Conservation (phyloP, 2,797 vertebrate species). For the Lindbergichthys nudifrons region DNA sequence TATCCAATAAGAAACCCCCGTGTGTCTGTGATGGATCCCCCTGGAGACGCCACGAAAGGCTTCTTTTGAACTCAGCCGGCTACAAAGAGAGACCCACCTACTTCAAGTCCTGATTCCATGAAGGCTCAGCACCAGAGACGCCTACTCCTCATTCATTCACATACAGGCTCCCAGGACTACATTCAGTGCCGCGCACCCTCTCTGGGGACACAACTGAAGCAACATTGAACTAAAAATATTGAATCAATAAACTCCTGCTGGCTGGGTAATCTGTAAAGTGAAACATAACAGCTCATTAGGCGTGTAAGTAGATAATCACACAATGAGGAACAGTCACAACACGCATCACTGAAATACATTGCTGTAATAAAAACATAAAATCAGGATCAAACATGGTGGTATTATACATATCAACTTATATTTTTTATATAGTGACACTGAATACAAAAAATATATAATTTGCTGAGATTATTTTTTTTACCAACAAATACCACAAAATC, state of each 20-base stretch:
- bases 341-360: slow-evolving; percentile 1
- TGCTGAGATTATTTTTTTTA: neutral
- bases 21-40: slow-evolving; percentile 58
- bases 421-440: neutral
- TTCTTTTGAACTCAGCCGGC: slow-evolving; percentile 83
- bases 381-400: neutral
- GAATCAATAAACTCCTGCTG: neutral
- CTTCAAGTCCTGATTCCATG: slow-evolving; percentile 60
- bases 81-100: slow-evolving; percentile 77
- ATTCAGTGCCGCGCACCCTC: slow-evolving; percentile 15
- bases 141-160: slow-evolving; percentile 52
- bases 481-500: neutral
- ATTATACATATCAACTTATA: neutral
- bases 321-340: neutral
- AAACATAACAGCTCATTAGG: slow-evolving; percentile 11
- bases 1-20: slow-evolving; percentile 52
- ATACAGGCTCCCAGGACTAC: slow-evolving; percentile 37
- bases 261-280: slow-evolving; percentile 16
- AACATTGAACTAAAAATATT: slow-evolving; percentile 30
- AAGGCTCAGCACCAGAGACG: slow-evolving; percentile 45
- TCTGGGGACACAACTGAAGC: slow-evolving; percentile 24
- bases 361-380: neutral
- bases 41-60: slow-evolving; percentile 71
- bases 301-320: slow-evolving; percentile 4
- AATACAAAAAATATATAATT: neutral